These are phyloP conservation scores for Pachyramphus minor DNA, from an alignment of 2,113 vertebrate species.

Conservation along the genomic window DNA sequence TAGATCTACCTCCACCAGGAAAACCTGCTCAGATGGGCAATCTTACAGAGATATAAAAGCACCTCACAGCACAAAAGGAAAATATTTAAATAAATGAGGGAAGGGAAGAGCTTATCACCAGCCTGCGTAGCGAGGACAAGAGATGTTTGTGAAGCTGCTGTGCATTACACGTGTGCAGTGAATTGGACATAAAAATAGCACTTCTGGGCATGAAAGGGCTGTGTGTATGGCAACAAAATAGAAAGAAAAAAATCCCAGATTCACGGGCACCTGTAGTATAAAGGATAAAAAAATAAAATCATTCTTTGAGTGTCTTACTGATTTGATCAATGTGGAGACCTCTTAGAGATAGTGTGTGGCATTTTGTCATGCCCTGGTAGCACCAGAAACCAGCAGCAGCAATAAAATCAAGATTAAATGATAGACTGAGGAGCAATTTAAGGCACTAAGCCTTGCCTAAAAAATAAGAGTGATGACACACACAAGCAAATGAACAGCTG, in stretches of 20 bases:
- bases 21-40: background rate
- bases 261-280: background rate
- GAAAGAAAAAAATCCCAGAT: background rate
- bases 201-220: background rate
- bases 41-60: background rate
- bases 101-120: background rate
- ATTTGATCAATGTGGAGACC: background rate
- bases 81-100: background rate
- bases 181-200: background rate
- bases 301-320: background rate
- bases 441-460: background rate
- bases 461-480: background rate
- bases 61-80: background rate
- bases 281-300: background rate
- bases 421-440: background rate
- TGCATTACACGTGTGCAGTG: background rate
- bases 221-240: background rate
- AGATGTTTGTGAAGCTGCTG: background rate
- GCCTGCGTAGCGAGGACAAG: fast-evolving
- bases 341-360: background rate
- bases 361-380: background rate
- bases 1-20: background rate
- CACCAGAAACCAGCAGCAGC: background rate
- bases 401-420: background rate
- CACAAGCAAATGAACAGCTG: background rate